These are phyloP conservation scores for Cordilura impudica DNA, from an alignment of 2,888 invertebrate genomes.

Conservation along the genomic window DNA sequence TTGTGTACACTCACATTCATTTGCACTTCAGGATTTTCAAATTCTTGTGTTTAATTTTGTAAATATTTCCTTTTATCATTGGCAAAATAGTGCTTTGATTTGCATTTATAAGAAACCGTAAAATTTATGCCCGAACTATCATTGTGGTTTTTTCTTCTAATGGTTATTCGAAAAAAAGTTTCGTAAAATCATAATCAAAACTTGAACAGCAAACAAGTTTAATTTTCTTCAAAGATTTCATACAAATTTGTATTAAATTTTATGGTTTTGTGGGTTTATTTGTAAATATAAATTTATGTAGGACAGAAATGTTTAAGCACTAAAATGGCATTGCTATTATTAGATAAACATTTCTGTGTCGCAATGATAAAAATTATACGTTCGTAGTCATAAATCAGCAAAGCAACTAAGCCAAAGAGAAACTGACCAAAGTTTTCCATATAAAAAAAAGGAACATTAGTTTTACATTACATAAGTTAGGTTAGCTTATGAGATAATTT, in stretches of 20 bases:
- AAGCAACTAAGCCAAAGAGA: too few species aligned
- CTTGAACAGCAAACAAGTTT: slow-evolving; percentile 29
- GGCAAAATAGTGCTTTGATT: slow-evolving; percentile 7
- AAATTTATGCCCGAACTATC: slow-evolving; percentile 32
- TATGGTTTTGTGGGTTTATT: background rate
- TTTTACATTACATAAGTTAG: too few species aligned
- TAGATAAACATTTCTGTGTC: too few species aligned
- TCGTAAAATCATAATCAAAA: slow-evolving; percentile 25
- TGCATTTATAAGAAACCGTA: slow-evolving; percentile 26
- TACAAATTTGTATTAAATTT: background rate
- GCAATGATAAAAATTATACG: too few species aligned
- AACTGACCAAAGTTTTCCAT: too few species aligned
- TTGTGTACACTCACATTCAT: background rate
- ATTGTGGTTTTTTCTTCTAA: slow-evolving; percentile 16
- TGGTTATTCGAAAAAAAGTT: background rate
- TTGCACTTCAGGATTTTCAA: slow-evolving; percentile 18
- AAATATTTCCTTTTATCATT: slow-evolving; percentile 20
- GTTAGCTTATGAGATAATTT: too few species aligned
- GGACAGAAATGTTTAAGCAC: too few species aligned
- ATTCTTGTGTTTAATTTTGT: slow-evolving; percentile 43
- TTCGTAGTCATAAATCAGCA: too few species aligned
- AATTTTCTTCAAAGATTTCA: background rate
- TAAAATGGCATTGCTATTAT: too few species aligned
- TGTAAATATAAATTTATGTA: too few species aligned
- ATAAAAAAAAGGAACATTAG: too few species aligned